Base-by-base conservation (phyloP, 2,797 vertebrate species). In the Vireo griseus region DNA sequence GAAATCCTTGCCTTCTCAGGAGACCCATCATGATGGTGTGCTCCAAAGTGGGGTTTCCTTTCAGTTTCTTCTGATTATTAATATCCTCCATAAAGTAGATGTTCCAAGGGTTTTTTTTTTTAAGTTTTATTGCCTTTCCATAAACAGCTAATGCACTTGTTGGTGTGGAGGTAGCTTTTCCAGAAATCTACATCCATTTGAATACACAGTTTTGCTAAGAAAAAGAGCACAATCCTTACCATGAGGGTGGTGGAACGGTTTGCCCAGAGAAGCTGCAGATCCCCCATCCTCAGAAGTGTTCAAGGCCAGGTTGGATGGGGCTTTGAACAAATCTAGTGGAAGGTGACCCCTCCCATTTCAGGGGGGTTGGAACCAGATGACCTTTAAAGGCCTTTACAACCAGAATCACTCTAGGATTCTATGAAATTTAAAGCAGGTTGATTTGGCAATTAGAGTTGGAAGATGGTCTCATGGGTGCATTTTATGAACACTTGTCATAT, bases 81-180 rank as follows among this genome's bases (percentile, higher is more conserved):
- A 19, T 90, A 91, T 86, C 52, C 25, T 58, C 12, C 17, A 47
- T 51, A 72, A 69, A 42, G 16, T 37, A 37, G 42, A 52, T 78
- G 68, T 95, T 95, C 40, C 42, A 88, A 94, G 94, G 16, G 44
- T n/a, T n/a, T 35, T 91, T 95, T 94, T 92, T 78, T 26, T 20
- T 20, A 90, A 90, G 59, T 18, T 93, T 86, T 88, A 93, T 90
- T 96, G 50, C 37, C 62, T 88, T 76, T 68, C 76, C 77, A 61
- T 69, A 91, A 94, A 76, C 52, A 74, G 29, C 11, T 94, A 88
- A 61, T 62, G n/a, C 52, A 84, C 17, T 9, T 11, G 16, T 59
- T 94, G 74, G 82, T 95, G 88, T 20, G 13, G 48, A 95, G 20
- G 62, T 87, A 78, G 10, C 29, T 55, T 82, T 95, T 92, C 85